Conservation (phyloP, 2,113 vertebrate genomes). For the Lophotis ruficrista region DNA sequence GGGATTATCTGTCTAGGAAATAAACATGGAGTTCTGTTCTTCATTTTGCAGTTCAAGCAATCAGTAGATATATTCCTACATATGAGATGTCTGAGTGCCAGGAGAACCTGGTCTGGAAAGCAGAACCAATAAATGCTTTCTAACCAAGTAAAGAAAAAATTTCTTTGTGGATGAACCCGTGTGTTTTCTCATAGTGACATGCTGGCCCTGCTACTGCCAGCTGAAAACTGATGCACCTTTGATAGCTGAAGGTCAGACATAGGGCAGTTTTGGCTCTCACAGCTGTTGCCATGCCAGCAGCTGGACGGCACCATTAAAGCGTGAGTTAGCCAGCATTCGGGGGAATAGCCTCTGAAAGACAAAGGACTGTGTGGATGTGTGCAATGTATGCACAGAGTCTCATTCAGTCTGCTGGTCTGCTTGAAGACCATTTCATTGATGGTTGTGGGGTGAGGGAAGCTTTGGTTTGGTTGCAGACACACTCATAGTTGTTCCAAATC, state of each 20-base stretch:
- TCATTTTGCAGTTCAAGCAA: not conserved
- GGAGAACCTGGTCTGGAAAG: not conserved
- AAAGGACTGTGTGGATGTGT: not conserved
- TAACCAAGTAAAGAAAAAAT: not conserved
- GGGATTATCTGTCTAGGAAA: not conserved
- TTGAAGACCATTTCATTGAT: not conserved
- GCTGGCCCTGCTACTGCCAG: not conserved
- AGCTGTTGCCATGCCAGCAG: not conserved
- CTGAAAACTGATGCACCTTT: not conserved
- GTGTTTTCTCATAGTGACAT: not conserved
- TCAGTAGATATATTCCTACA: not conserved
- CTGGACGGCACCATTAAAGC: not conserved
- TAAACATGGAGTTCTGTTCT: not conserved
- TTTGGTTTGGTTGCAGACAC: not conserved
- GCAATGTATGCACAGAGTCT: fast-evolving
- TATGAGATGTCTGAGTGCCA: not conserved
- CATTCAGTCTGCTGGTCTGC: not conserved
- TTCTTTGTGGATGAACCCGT: not conserved
- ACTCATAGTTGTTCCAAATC: not conserved
- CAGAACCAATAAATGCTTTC: not conserved
- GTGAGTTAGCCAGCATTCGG: not conserved
- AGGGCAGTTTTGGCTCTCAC: not conserved
- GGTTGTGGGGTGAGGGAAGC: not conserved
- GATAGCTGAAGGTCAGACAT: not conserved
- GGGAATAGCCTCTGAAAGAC: not conserved